Conservation (phyloP, 2,888 invertebrate species). For the Phaedon cochleariae region DNA sequence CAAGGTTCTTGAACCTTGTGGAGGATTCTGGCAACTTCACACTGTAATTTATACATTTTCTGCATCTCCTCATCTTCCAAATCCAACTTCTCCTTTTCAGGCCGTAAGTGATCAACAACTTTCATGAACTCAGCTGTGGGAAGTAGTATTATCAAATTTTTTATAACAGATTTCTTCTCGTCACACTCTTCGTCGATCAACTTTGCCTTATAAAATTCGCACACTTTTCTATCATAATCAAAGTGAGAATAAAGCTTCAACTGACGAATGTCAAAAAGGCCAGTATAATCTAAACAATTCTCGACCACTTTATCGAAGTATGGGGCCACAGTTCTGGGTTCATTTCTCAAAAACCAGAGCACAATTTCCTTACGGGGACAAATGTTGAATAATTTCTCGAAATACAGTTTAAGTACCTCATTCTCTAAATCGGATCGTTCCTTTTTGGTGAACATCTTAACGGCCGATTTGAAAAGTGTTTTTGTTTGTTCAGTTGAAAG, state of each 20-base stretch:
- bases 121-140: conserved; percentile 35
- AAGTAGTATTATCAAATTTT: conserved; percentile 29
- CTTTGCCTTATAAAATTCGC: conserved; percentile 15
- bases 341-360: conserved; percentile 29
- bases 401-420: conserved; percentile 26
- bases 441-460: conserved; percentile 14
- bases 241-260: conserved; percentile 35
- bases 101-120: conserved; percentile 35
- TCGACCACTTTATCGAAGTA: conserved; percentile 28
- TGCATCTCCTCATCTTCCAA: conserved; percentile 31
- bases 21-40: conserved; percentile 27
- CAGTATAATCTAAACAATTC: conserved; percentile 3
- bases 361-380: background rate
- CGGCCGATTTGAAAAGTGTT: background rate
- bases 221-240: conserved; percentile 29
- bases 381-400: conserved; percentile 12
- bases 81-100: conserved; percentile 38
- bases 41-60: conserved; percentile 37
- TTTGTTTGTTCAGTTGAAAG: background rate
- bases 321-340: conserved; percentile 30
- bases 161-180: conserved; percentile 16
- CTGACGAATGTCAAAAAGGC: background rate
- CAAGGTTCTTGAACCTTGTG: conserved; percentile 28
- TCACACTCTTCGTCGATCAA: conserved; percentile 3
- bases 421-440: conserved; percentile 27